These are phyloP conservation scores for Tipula confusa DNA, from an alignment of 2,888 invertebrate genomes.

Conservation along the genomic window DNA sequence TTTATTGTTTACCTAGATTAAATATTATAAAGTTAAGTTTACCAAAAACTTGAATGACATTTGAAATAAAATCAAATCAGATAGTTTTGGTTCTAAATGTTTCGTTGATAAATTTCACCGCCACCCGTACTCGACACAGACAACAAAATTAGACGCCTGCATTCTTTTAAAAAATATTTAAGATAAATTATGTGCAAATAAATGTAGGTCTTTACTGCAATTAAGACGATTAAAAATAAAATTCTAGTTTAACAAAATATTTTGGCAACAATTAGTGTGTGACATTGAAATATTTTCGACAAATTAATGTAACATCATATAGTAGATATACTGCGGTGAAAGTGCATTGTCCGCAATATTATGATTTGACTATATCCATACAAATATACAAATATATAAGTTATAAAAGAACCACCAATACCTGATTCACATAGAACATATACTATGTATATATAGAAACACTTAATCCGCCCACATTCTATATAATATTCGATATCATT, in stretches of 20 bases:
- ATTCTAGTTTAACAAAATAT: neutral
- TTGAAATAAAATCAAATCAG: no score
- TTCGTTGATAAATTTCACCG: no score
- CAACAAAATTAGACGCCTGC: neutral
- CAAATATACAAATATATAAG: no score
- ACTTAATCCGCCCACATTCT: neutral
- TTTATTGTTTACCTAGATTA: no score
- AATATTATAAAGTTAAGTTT: no score
- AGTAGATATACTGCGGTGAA: no score
- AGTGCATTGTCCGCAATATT: neutral
- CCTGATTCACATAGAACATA: neutral
- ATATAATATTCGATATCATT: neutral
- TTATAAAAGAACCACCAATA: neutral
- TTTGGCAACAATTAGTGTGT: constrained; percentile 3
- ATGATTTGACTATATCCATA: neutral
- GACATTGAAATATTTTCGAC: constrained; percentile 1
- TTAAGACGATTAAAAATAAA: neutral
- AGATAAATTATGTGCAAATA: neutral
- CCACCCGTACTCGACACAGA: neutral
- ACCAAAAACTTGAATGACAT: no score
- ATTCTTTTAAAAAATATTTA: neutral
- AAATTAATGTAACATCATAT: neutral
- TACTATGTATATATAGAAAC: neutral
- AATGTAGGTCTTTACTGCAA: neutral
- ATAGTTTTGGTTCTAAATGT: no score